Evolutionary conservation across 1,140 invertebrate genomes (phyloP).

Genomic region (Drosophila quadrilineata): DNA sequence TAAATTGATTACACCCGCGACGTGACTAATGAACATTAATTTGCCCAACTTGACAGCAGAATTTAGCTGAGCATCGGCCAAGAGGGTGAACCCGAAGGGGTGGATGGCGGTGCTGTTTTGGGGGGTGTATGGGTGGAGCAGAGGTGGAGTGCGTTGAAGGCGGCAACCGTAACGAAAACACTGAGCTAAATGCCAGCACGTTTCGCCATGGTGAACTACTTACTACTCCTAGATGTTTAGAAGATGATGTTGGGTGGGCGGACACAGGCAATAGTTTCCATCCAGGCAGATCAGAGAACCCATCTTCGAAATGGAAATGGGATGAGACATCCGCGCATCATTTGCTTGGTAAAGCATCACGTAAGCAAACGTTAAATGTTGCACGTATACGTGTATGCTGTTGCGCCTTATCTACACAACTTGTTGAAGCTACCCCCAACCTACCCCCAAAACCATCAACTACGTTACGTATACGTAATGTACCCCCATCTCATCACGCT

Average conservation of each 20-base stretch:
- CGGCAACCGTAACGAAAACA: slow-evolving; percentile 40
- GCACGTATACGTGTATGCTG: too few relatives aligned
- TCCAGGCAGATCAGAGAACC: slow-evolving; percentile 2
- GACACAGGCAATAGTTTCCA: slow-evolving; percentile 8
- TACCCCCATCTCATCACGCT: slow-evolving; percentile 13
- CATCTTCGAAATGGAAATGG: not conserved
- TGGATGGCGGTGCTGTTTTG: not conserved
- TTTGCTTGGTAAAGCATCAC: slow-evolving; percentile 55
- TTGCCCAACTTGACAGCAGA: slow-evolving; percentile 57
- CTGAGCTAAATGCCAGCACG: slow-evolving; percentile 60
- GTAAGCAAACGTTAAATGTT: slow-evolving; percentile 65
- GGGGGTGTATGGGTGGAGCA: too few relatives aligned
- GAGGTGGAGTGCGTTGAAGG: slow-evolving; percentile 9
- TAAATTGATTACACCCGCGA: slow-evolving; percentile 71
- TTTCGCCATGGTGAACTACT: slow-evolving; percentile 16
- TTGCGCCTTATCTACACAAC: slow-evolving; percentile 24
- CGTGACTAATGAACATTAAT: slow-evolving; percentile 74
- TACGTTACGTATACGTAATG: too few relatives aligned
- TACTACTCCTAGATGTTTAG: too few relatives aligned
- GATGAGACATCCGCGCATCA: slow-evolving; percentile 16
- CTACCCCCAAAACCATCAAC: not conserved
- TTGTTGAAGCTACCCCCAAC: slow-evolving; percentile 20
- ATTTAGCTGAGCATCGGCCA: not conserved
- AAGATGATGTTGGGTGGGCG: too few relatives aligned
- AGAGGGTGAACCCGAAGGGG: not conserved